Evolutionary conservation across 2,113 vertebrate genomes (phyloP).

Genomic region (Gymnorhina tibicen): DNA sequence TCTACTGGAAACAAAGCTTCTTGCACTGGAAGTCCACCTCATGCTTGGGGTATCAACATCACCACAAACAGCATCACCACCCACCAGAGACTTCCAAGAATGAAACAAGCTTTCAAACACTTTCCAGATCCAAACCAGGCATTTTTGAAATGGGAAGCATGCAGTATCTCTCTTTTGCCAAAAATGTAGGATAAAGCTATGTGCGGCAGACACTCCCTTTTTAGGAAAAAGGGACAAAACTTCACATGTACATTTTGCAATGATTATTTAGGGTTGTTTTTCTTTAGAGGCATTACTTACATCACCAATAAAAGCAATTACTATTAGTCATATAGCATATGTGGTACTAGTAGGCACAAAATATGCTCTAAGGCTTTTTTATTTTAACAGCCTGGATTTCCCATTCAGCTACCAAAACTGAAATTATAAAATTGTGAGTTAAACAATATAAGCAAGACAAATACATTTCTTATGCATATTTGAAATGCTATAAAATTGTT

Average conservation of each 20-base stretch:
- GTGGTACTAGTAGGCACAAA: not conserved
- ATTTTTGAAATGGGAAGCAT: not conserved
- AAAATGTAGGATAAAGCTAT: not conserved
- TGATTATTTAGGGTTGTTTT: not conserved
- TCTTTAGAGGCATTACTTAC: not conserved
- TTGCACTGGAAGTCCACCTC: not conserved
- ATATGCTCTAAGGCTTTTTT: not conserved
- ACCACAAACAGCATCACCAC: not conserved
- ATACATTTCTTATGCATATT: not conserved
- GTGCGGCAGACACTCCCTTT: not conserved
- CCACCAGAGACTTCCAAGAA: not conserved
- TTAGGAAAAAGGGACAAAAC: not conserved
- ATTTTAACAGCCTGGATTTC: not conserved
- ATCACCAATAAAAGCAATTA: not conserved
- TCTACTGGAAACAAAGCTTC: not conserved
- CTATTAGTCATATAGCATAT: not conserved
- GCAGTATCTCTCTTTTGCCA: not conserved
- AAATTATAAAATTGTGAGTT: not conserved
- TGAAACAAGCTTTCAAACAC: not conserved
- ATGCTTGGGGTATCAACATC: accelerated
- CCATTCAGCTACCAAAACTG: not conserved
- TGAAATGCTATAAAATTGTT: not conserved
- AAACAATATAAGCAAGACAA: not conserved
- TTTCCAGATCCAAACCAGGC: not conserved
- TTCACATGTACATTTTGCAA: not conserved